Conservation (phyloP, 2,113 vertebrate species). For the Arvicanthis niloticus region DNA sequence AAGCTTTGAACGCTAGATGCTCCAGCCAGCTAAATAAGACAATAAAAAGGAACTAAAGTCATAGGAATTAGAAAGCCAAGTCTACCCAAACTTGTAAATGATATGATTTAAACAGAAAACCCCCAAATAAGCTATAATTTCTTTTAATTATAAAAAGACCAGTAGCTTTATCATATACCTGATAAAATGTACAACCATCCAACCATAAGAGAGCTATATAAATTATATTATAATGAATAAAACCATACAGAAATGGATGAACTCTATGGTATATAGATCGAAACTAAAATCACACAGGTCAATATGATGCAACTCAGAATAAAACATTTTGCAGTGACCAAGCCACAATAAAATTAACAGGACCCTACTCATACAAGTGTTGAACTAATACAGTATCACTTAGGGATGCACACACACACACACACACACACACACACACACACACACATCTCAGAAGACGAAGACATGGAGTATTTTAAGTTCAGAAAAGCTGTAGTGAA, state of each 20-base stretch:
- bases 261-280: not conserved
- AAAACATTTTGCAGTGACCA: constrained; percentile 2
- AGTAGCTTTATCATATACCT: not conserved
- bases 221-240: constrained; percentile 1
- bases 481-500: not conserved
- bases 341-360: constrained; percentile 19
- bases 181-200: not conserved
- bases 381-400: constrained; percentile 37
- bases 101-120: constrained; percentile 35
- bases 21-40: not conserved
- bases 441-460: not conserved
- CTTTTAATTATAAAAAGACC: constrained; percentile 42
- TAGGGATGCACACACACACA: not conserved
- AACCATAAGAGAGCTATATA: not conserved
- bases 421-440: too few relatives aligned
- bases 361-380: constrained; percentile 5
- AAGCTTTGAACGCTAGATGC: constrained; percentile 5
- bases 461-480: not conserved
- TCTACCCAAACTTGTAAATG: constrained; percentile 2
- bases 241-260: not conserved
- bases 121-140: not conserved
- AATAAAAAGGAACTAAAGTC: constrained; percentile 29
- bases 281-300: constrained; percentile 29
- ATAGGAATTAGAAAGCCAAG: not conserved
- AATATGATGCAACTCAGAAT: constrained; percentile 11